Percentiles rank a stretch among this genome's conserved stretches.
phyloP scores from a whole-genome alignment of 1,140 invertebrate genomes.

The Andricus grossulariae region DNA sequence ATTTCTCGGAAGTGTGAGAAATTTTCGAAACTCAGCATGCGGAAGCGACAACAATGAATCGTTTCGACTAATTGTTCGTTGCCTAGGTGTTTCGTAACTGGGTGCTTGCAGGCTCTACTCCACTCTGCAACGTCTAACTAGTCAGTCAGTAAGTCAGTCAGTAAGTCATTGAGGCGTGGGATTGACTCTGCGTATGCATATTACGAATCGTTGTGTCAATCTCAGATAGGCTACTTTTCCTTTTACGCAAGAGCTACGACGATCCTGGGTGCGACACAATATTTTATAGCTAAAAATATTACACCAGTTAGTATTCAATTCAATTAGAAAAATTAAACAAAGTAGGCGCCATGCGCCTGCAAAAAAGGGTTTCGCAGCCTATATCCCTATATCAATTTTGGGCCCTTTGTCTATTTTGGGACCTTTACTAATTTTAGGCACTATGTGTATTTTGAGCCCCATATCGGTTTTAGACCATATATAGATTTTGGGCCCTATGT shows the following conservation, averaged over 20 bases:
- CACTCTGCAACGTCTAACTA: conserved; percentile 40
- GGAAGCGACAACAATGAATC: conserved; percentile 60
- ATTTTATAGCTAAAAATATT: neutral
- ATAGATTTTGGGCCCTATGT: too few relatives aligned
- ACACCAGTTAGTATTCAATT: neutral
- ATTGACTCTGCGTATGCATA: conserved; percentile 37
- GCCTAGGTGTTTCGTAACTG: conserved; percentile 53
- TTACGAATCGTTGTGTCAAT: conserved; percentile 9
- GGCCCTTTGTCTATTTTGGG: too few relatives aligned
- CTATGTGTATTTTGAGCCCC: too few relatives aligned
- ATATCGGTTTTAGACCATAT: too few relatives aligned
- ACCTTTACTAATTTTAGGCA: too few relatives aligned
- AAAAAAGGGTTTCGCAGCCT: too few relatives aligned
- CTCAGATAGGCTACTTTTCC: neutral
- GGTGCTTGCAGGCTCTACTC: neutral
- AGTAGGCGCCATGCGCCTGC: too few relatives aligned
- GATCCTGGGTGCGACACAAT: neutral
- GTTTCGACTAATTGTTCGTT: conserved; percentile 52
- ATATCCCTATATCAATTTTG: too few relatives aligned
- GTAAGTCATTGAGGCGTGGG: conserved; percentile 56
- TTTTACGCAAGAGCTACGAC: neutral
- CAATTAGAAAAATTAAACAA: too few relatives aligned
- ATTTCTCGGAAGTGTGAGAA: conserved; percentile 45
- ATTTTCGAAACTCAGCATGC: conserved; percentile 47
- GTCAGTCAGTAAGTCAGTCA: conserved; percentile 55